Evolutionary conservation across 2,888 invertebrate genomes (phyloP).

Genomic region (Drosophila nr. perissopoda): DNA sequence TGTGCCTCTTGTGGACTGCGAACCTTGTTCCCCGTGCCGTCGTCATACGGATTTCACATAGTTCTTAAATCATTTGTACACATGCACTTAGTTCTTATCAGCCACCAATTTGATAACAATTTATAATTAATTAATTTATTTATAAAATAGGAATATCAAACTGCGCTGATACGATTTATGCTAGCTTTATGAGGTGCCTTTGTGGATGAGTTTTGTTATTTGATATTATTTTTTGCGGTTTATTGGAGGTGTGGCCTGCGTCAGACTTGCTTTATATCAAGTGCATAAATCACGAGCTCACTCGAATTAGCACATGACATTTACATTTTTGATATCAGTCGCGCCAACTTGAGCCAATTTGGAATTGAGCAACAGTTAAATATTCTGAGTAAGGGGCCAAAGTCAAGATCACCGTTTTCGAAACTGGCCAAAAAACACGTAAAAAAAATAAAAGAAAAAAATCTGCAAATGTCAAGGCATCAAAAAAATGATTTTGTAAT

Average conservation of each 20-base stretch:
- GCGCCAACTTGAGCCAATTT: conserved; percentile 19
- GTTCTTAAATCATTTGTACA: not conserved
- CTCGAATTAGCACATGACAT: conserved; percentile 29
- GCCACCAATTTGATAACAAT: conserved; percentile 1
- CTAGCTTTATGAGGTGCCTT: not conserved
- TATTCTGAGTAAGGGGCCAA: conserved; percentile 29
- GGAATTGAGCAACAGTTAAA: conserved; percentile 14
- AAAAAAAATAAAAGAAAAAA: conserved; percentile 12
- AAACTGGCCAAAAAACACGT: conserved; percentile 34
- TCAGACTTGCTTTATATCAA: conserved; percentile 14
- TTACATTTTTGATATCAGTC: conserved; percentile 24
- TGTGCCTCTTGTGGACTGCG: conserved; percentile 12
- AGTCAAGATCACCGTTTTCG: conserved; percentile 39
- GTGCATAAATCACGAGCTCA: conserved; percentile 38
- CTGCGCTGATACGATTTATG: conserved; percentile 34
- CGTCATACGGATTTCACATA: conserved; percentile 23
- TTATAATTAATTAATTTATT: conserved; percentile 4
- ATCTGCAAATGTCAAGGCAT: conserved; percentile 58
- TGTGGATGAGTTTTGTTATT: conserved; percentile 23
- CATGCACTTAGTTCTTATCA: conserved; percentile 19
- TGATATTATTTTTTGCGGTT: conserved; percentile 11
- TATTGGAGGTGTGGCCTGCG: not conserved
- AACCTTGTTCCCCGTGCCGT: conserved; percentile 11
- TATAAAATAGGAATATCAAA: conserved; percentile 29
- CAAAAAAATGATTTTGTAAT: conserved; percentile 12